These are phyloP conservation scores for Neoascia interrupta DNA, from an alignment of 2,888 invertebrate genomes.

Conservation along the genomic window DNA sequence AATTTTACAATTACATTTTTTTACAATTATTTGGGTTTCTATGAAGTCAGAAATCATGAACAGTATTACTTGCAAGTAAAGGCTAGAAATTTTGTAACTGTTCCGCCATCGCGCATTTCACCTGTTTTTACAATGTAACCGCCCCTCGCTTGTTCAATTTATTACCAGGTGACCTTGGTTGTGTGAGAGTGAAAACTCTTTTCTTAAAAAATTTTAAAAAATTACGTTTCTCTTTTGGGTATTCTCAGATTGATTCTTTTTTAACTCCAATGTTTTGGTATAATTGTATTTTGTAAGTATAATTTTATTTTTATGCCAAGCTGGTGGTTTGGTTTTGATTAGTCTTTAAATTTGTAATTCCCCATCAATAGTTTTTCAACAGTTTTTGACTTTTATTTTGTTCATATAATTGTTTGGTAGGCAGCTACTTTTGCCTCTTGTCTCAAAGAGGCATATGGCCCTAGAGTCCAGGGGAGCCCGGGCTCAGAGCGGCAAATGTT, in stretches of 20 bases:
- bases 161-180: not conserved
- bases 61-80: conserved; percentile 10
- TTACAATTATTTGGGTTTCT: conserved; percentile 17
- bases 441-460: no score
- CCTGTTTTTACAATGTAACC: conserved; percentile 1
- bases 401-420: no score
- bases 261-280: not conserved
- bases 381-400: no score
- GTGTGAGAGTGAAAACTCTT: conserved; percentile 10
- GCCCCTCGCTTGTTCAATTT: conserved; percentile 3
- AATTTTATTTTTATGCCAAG: no score
- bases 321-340: no score
- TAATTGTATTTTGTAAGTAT: no score
- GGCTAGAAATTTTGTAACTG: not conserved
- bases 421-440: no score
- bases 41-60: not conserved
- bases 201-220: conserved; percentile 17
- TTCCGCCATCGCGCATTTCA: not conserved
- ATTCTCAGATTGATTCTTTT: conserved; percentile 7
- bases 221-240: not conserved
- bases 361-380: no score
- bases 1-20: no score
- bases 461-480: no score
- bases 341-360: no score
- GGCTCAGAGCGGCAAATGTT: no score